Evolutionary conservation across 1,140 invertebrate genomes (phyloP).

Genomic region (Leptinotarsa lineolata): DNA sequence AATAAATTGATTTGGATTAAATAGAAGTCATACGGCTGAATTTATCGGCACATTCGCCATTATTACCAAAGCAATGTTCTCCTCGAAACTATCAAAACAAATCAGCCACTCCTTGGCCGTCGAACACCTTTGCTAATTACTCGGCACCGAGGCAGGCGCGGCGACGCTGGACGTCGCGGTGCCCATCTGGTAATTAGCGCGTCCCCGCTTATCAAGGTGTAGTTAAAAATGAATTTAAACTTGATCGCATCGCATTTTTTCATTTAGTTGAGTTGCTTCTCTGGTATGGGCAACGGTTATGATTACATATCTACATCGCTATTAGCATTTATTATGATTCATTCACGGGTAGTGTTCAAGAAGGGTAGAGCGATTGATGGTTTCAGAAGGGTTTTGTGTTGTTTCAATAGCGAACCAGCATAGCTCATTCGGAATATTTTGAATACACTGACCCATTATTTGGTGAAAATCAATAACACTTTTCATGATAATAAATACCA

Average conservation of each 20-base stretch:
- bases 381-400: too few species aligned
- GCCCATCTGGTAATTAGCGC: slow-evolving; percentile 5
- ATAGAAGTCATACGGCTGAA: too few species aligned
- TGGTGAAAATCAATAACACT: too few species aligned
- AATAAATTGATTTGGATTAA: too few species aligned
- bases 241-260: slow-evolving; percentile 17
- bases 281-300: slow-evolving; percentile 2
- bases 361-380: too few species aligned
- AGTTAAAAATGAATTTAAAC: slow-evolving; percentile 20
- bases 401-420: too few species aligned
- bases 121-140: slow-evolving; percentile 48
- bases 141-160: slow-evolving; percentile 33
- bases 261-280: slow-evolving; percentile 19
- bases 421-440: too few species aligned
- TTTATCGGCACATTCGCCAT: too few species aligned
- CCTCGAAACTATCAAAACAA: slow-evolving; percentile 27
- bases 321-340: slow-evolving; percentile 6
- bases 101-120: slow-evolving; percentile 41
- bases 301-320: slow-evolving; percentile 9
- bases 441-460: too few species aligned
- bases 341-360: not conserved
- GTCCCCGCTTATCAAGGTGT: not conserved
- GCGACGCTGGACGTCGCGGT: not conserved
- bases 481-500: too few species aligned
- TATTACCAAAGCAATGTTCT: too few species aligned